Base-by-base conservation (phyloP, 2,113 vertebrate species). In the Fukomys damarensis region DNA sequence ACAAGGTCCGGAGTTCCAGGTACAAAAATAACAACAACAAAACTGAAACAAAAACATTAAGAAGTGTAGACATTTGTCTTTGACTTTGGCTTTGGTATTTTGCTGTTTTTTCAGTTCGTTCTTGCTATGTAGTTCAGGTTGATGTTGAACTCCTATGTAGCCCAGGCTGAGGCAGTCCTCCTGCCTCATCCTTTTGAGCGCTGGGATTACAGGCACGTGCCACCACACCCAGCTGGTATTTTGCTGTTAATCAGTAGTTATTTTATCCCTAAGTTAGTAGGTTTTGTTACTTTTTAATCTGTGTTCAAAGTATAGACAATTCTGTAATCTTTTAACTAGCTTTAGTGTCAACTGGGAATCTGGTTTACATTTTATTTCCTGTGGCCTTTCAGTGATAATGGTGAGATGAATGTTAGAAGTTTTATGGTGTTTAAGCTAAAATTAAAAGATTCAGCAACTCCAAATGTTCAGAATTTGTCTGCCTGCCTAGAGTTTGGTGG, bases 381-480 rank as follows among this genome's bases (percentile, higher is more conserved):
- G 72, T 97, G 92, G 74, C 86, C 74, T 97, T 97, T 96, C 96
- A 98, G 96, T 95, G 95, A 97, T n/a, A 88, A 35, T 94, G 94
- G 72, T 97, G n/a, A 96, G 63, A 0, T 96, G 58, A 54, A 93
- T 95, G 70, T 81, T 87, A 74, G 92, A 96, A 66, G 66, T 89
- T 96, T 96, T 79, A 92, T 84, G 46, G 30, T 94, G 17, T 94
- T 97, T 82, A 95, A 89, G 72, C 63, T 94, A 95, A 89, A 10
- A 89, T 68, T 91, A 88, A 76, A 91, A 92, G 87, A 82, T 0
- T 38, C 84, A 92, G 85, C 10, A 86, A 35, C 2, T 65, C 76
- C 7, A 49, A 61, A 63, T 16, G 3, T 96, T 54, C 28, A 35
- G 74, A 95, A n/a, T 96, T 96, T 89, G 90, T 96, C 74, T 96